Percentiles rank a stretch among this genome's conserved stretches.
These are phyloP conservation scores for Drosophila lacertosa DNA, from an alignment of 1,140 invertebrate genomes.

Conservation along the genomic window DNA sequence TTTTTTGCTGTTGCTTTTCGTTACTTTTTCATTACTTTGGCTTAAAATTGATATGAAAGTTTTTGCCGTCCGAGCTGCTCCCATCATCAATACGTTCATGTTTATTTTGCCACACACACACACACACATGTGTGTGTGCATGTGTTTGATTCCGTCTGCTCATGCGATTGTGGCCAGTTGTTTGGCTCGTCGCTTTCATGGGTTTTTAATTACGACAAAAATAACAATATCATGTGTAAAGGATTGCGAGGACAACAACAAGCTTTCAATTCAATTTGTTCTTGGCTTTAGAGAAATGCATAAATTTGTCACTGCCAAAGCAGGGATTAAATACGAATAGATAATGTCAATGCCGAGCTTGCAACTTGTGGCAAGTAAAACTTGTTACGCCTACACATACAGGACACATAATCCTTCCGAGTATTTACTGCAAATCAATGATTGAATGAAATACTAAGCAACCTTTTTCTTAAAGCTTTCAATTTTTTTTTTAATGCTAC, in stretches of 20 bases:
- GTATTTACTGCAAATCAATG: background rate
- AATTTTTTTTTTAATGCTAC: background rate
- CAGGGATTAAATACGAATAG: slow-evolving; percentile 27
- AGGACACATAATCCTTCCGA: background rate
- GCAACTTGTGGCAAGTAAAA: slow-evolving; percentile 18
- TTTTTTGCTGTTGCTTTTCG: slow-evolving; percentile 42
- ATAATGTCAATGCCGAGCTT: slow-evolving; percentile 16
- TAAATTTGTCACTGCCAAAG: slow-evolving; percentile 43
- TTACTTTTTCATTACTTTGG: slow-evolving; percentile 82
- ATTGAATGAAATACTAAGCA: background rate
- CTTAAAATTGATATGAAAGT: slow-evolving; percentile 82
- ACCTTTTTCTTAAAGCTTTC: background rate
- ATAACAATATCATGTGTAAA: slow-evolving; percentile 69
- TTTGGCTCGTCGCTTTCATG: slow-evolving; percentile 72
- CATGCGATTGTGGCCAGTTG: slow-evolving; percentile 70
- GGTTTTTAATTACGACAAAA: slow-evolving; percentile 79
- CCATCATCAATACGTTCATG: slow-evolving; percentile 73
- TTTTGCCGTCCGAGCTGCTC: slow-evolving; percentile 55
- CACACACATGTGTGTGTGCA: slow-evolving; percentile 5
- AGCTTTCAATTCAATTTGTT: slow-evolving; percentile 38
- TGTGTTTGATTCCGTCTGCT: slow-evolving; percentile 37
- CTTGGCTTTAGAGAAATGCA: slow-evolving; percentile 38
- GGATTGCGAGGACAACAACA: slow-evolving; percentile 21
- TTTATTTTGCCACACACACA: slow-evolving; percentile 68
- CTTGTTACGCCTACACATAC: slow-evolving; percentile 23